Percentiles rank a stretch among this genome's conserved stretches.
These are phyloP conservation scores for Vulpes lagopus DNA, from an alignment of 2,113 vertebrate genomes.

Conservation along the genomic window DNA sequence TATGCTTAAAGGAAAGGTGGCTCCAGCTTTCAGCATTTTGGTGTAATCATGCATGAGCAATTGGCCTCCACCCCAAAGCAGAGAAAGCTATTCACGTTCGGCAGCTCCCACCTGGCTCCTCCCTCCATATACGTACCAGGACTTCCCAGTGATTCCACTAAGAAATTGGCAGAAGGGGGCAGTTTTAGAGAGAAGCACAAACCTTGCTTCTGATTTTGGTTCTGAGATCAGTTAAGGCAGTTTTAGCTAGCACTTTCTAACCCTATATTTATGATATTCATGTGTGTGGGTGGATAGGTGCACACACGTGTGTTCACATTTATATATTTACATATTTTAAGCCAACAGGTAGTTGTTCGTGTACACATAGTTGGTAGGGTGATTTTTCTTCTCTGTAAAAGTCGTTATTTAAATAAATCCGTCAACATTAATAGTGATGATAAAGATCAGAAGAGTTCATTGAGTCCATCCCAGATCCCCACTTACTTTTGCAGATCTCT, in stretches of 20 bases:
- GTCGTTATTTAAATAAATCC: slow-evolving; percentile 42
- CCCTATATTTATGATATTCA: not conserved
- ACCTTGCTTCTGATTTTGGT: not conserved
- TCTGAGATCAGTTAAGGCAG: not conserved
- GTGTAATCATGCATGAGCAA: slow-evolving; percentile 71
- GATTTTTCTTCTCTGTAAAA: not conserved
- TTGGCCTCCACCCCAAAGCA: slow-evolving; percentile 66
- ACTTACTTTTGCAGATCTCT: not conserved
- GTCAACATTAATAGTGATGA: not conserved
- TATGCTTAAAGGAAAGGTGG: slow-evolving; percentile 65
- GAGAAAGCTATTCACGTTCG: slow-evolving; percentile 15
- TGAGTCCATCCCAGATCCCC: not conserved
- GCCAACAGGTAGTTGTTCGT: not conserved
- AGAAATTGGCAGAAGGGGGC: not conserved
- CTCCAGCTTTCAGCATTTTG: slow-evolving; percentile 61
- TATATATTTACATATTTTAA: slow-evolving; percentile 9
- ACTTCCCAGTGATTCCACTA: slow-evolving; percentile 19
- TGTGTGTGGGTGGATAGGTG: not conserved
- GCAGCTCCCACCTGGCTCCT: not conserved
- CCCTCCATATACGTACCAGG: not conserved
- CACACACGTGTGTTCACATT: not conserved
- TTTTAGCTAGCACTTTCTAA: not conserved
- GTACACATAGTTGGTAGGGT: not conserved
- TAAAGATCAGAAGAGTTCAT: not conserved
- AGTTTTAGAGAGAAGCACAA: not conserved